Base-by-base conservation (phyloP, 2,888 invertebrate species). In the Tethea ocularis region DNA sequence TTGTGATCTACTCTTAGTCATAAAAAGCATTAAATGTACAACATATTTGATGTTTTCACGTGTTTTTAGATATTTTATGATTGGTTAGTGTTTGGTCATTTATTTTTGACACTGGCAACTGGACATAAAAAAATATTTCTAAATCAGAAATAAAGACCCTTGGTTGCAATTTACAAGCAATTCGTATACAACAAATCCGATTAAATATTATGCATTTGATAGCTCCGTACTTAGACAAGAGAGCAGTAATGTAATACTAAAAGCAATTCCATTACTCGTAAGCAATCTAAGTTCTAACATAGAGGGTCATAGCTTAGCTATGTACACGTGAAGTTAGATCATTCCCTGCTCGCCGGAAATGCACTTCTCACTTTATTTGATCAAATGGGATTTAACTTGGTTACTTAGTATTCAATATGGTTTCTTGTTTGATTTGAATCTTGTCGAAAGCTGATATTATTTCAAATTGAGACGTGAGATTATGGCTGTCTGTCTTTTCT, bases 201-300 rank as follows among this genome's bases (percentile, higher is more conserved):
- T 71, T 69, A 68, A 68, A 71, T 66, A 69, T 68, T 60, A 71
- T 59, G 13, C 58, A 46, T 53, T 53, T 46, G 58, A 41, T 54
- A 29, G 52, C 38, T 20, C 46, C 46, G 20, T 46, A 20, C 46
- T 20, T 46, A 46, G 46, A 46, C 46, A 46, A 20, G 46, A 46
- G 46, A 17, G 46, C 46, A 54, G 20, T 52, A n/a, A 54, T 54
- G 24, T n/a, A 52, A 29, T 22, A 54, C 46, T 61, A 66, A 62
- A 66, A 66, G 60, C 67, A 59, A 60, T 63, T 67, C 71, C 65
- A 71, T 67, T 71, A 69, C 63, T 56, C 63, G 61, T 54, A 54
- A 54, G 69, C 71, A 71, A 71, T 71, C 69, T 70, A 70, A 70
- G 68, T 70, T 69, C 65, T 63, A 64, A 65, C 53, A 65, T 61